Conservation (phyloP, 2,797 vertebrate species). For the Coccyzus lansbergi region DNA sequence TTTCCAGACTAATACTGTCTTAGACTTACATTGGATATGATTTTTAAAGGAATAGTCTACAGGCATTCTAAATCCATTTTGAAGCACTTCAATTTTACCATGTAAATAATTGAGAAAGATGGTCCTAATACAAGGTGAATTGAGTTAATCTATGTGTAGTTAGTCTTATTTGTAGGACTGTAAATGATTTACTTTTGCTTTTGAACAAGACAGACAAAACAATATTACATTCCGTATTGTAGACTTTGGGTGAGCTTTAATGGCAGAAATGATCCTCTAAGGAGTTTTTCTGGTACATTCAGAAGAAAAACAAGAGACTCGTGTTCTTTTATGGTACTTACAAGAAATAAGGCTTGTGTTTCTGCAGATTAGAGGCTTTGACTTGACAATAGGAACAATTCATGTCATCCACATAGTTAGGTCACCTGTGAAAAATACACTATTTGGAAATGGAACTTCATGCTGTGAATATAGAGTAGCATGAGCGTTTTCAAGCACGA, state of each 20-base stretch:
- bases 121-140: background rate
- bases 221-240: background rate
- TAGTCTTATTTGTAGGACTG: background rate
- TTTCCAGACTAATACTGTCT: background rate
- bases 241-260: background rate
- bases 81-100: background rate
- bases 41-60: background rate
- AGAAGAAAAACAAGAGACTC: background rate
- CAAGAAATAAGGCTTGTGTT: background rate
- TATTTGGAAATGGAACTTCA: background rate
- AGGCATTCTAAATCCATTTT: background rate
- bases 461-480: background rate
- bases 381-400: background rate
- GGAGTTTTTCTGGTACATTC: background rate
- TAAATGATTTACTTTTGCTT: background rate
- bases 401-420: background rate
- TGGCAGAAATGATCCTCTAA: background rate
- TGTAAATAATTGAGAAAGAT: background rate
- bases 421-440: background rate
- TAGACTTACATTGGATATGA: background rate
- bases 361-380: background rate
- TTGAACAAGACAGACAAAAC: background rate
- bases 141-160: background rate
- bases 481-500: background rate
- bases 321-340: background rate